Conservation (phyloP, 2,888 invertebrate species). For the Esperia sulphurella region DNA sequence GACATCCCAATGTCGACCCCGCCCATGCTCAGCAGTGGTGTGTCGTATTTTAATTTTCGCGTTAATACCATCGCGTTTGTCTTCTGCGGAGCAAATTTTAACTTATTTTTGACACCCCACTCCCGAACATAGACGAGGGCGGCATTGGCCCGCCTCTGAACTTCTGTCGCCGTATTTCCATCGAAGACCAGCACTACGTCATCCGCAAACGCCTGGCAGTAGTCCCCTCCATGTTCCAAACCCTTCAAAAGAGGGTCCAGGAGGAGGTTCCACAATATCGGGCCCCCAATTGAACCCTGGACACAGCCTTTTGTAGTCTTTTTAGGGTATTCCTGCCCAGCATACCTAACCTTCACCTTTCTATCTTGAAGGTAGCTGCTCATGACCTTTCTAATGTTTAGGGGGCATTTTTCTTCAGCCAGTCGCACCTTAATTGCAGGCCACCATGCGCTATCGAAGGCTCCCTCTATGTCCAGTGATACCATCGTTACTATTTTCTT, state of each 20-base stretch:
- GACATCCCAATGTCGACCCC: background rate
- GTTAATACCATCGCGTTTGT: too few species aligned
- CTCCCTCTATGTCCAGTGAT: slow-evolving; percentile 13
- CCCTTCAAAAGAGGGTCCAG: slow-evolving; percentile 9
- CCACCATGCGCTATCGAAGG: slow-evolving; percentile 13
- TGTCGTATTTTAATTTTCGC: background rate
- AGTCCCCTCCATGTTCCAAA: background rate
- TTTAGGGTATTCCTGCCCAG: background rate
- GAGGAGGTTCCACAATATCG: slow-evolving; percentile 14
- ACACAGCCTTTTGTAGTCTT: slow-evolving; percentile 11
- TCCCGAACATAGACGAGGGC: slow-evolving; percentile 8
- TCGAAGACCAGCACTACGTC: slow-evolving; percentile 9
- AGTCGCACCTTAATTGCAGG: slow-evolving; percentile 1
- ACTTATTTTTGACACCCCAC: slow-evolving; percentile 16
- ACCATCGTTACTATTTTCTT: slow-evolving; percentile 7
- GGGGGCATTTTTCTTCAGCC: slow-evolving; percentile 9
- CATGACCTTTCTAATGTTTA: slow-evolving; percentile 3
- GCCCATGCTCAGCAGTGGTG: too few species aligned
- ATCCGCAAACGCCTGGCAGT: slow-evolving; percentile 15
- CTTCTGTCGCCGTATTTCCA: slow-evolving; percentile 5
- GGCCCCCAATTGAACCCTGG: slow-evolving; percentile 15
- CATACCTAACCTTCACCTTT: background rate
- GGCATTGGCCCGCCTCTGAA: slow-evolving; percentile 8
- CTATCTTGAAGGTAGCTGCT: slow-evolving; percentile 3
- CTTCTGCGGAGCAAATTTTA: too few species aligned